Percentiles rank a stretch among this genome's conserved stretches.
These are phyloP conservation scores for Nebria salina DNA, from an alignment of 2,888 invertebrate species.

Conservation along the genomic window DNA sequence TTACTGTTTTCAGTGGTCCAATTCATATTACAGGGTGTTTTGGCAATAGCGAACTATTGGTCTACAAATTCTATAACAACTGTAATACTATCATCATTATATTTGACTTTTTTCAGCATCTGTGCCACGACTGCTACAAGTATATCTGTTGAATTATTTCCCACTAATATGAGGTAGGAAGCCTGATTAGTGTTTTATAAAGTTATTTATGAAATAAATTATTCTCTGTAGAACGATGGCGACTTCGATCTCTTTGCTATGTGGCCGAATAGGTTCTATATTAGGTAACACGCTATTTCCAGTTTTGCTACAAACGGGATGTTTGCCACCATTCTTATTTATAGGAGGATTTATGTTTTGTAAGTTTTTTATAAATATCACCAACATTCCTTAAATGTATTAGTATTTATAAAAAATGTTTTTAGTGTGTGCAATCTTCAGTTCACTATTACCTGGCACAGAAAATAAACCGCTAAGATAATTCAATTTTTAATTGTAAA, in stretches of 20 bases:
- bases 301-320: slow-evolving; percentile 55
- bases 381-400: neutral
- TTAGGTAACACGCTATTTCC: slow-evolving; percentile 59
- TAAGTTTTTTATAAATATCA: slow-evolving; percentile 48
- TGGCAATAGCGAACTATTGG: slow-evolving; percentile 67
- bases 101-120: slow-evolving; percentile 67
- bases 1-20: slow-evolving; percentile 19
- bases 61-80: slow-evolving; percentile 65
- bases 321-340: slow-evolving; percentile 53
- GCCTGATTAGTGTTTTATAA: neutral
- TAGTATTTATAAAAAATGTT: neutral
- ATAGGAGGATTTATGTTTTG: slow-evolving; percentile 51
- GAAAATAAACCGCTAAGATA: slow-evolving; percentile 36
- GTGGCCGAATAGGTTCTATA: slow-evolving; percentile 58
- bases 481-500: neutral
- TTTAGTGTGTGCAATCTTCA: slow-evolving; percentile 35
- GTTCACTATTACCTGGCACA: slow-evolving; percentile 32
- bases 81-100: slow-evolving; percentile 67
- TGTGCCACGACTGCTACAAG: slow-evolving; percentile 70
- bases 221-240: slow-evolving; percentile 57
- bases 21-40: slow-evolving; percentile 55
- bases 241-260: slow-evolving; percentile 58
- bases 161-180: slow-evolving; percentile 71
- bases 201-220: neutral
- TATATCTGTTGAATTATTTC: slow-evolving; percentile 72